Evolutionary conservation across 2,888 invertebrate genomes (phyloP).

Genomic region (Amphipyra tragopoginis): DNA sequence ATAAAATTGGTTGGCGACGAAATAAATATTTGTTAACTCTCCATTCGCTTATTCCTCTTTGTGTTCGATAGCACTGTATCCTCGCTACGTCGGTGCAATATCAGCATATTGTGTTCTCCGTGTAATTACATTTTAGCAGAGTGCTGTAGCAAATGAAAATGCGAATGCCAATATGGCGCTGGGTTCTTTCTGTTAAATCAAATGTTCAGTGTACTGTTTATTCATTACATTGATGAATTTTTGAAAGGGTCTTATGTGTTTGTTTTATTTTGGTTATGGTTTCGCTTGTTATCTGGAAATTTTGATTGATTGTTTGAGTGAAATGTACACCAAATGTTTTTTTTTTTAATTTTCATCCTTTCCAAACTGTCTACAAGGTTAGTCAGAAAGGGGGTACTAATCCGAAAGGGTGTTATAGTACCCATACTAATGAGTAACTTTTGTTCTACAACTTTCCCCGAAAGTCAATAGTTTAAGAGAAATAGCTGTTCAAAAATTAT

Average conservation of each 20-base stretch:
- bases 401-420: too few relatives aligned
- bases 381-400: too few relatives aligned
- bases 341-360: too few relatives aligned
- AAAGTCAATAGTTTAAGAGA: too few relatives aligned
- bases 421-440: too few relatives aligned
- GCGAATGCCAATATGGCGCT: constrained; percentile 43
- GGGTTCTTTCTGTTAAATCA: constrained; percentile 43
- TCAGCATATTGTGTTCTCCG: constrained; percentile 57
- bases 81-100: constrained; percentile 46
- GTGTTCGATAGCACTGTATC: constrained; percentile 29
- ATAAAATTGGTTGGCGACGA: too few relatives aligned
- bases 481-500: too few relatives aligned
- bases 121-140: constrained; percentile 59
- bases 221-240: constrained; percentile 38
- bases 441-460: too few relatives aligned
- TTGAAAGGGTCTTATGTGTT: neutral
- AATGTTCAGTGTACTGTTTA: constrained; percentile 29
- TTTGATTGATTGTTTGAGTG: too few relatives aligned
- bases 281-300: too few relatives aligned
- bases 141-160: constrained; percentile 52
- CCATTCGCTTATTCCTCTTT: constrained; percentile 26
- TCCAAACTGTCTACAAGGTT: too few relatives aligned
- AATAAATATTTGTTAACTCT: constrained; percentile 3
- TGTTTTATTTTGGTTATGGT: neutral
- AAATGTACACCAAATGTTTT: too few relatives aligned